A percentile compares a stretch with the other conserved stretches of the same genome.
phyloP scores from a whole-genome alignment of 2,113 vertebrate species.

The Pangasianodon gigas region DNA sequence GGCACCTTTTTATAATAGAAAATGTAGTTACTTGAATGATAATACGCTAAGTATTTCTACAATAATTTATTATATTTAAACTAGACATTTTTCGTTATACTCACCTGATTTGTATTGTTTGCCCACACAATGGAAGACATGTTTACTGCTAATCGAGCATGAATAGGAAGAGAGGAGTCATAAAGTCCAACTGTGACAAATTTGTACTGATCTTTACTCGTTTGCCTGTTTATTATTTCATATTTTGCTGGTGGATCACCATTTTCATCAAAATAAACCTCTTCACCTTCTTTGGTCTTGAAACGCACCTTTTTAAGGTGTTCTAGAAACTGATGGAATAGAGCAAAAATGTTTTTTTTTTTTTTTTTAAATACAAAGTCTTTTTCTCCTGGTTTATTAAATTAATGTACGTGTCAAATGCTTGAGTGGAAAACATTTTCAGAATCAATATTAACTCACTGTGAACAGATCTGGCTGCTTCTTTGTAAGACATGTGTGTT shows the following conservation, averaged over 20 bases:
- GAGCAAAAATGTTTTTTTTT: not conserved
- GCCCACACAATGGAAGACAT: conserved; percentile 23
- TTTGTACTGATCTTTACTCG: conserved; percentile 52
- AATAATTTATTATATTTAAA: not conserved
- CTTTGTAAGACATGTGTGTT: not conserved
- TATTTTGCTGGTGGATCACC: conserved; percentile 69
- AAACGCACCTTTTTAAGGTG: conserved; percentile 69
- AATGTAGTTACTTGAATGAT: not conserved
- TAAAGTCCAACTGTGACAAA: conserved; percentile 58
- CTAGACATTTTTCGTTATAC: not conserved
- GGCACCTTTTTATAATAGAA: conserved; percentile 19
- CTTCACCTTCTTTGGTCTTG: conserved; percentile 63
- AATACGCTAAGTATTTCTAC: too few relatives aligned
- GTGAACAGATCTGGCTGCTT: not conserved
- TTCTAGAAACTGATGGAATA: conserved; percentile 46
- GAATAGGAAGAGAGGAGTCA: conserved; percentile 51
- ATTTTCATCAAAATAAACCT: conserved; percentile 70
- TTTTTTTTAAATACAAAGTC: not conserved
- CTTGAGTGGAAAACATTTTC: not conserved
- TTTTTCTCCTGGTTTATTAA: not conserved
- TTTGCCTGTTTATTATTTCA: conserved; percentile 75
- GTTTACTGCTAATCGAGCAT: conserved; percentile 17
- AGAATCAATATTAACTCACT: not conserved
- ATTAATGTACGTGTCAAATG: not conserved
- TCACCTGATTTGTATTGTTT: conserved; percentile 17